Evolutionary conservation across 2,113 vertebrate genomes (phyloP), one percentile per base, ranked within the genome.

Genomic region (Actenoides lindsayi): DNA sequence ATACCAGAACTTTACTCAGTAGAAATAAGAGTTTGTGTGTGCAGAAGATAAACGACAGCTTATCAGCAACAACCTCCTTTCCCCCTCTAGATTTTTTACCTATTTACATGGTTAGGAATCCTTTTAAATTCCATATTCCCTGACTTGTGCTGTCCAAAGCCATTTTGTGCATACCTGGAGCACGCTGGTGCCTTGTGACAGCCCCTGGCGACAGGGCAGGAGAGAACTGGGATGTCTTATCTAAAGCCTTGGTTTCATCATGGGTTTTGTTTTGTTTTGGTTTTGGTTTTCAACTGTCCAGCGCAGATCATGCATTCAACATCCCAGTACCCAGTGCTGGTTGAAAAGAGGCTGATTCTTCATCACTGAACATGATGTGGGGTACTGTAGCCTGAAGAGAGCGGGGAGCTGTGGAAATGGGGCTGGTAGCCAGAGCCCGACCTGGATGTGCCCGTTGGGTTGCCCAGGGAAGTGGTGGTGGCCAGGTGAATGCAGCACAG

Each of bases 391-490:
- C 37, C 17, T 15, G 33, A 70, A 42, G 33, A 51, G 42, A 42
- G 21, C 13, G 35, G 48, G 48, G 51, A 37, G 13, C 18, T 48
- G 63, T 50, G 30, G n/a, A 60, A 71, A 6, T 23, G 11, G 39
- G 8, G 8, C 39, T 67, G 53, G 31, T 54, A 62, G 59, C 41
- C 77, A 30, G 5, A 82, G 9, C 51, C 25, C 54, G n/a, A 44
- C 13, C 5, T 0, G 1, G 53, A 39, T 1, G 0, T 62, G 27
- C 28, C 11, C 39, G 7, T 39, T 62, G 35, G 19, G 8, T 62
- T 73, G 46, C 9, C 77, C 59, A 68, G 44, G 37, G 30, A 71
- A 15, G 35, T 56, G 12, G 19, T 62, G 77, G 31, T 16, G 27
- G 11, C 23, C 65, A 73, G 19, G 24, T 0, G 1, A 46, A 62